Evolutionary conservation across 2,888 invertebrate species (phyloP), one percentile per base, ranked within the genome.

Genomic region (Eremobia ochroleuca): DNA sequence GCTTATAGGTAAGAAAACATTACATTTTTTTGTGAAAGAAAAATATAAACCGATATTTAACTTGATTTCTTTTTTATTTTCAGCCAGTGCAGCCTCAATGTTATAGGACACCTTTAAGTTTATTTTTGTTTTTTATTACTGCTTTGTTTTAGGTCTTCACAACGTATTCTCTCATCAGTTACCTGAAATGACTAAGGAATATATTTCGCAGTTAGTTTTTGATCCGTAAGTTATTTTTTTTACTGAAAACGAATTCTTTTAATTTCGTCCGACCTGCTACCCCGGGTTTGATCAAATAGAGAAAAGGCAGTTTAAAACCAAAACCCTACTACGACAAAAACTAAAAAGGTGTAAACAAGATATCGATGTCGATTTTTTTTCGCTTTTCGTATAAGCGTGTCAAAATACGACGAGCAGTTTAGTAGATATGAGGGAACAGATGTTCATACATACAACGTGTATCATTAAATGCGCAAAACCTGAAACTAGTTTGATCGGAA

Each of bases 161-260:
- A 99, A 99, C 93, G 99, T 99, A 0, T 99, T 99, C 94, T 98
- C 99, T 0, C 98, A 99, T 91, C 99, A 99, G 92, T 95, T 99
- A 79, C 99, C 99, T 0, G 98, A 99, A 92, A 99, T 99, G 99
- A 99, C 99, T 0, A 98, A 99, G 86, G 99, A 99, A 94, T 99
- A 99, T 93, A 99, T 99, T 88, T 99, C 99, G 0, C 98, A 99
- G 88, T 96, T 99, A 69, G 98, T 99, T 1, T 99, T 99, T 94
- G 99, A 99, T 94, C 98, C 98, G 98, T 98, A 94, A 97, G 98
- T 97, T 43, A 4, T 40, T 46, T 64, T 80, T 46, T 37, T 55
- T 43, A 15, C 61, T 46, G 21, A 25, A 15, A 6, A 62, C 18
- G 28, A 21, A n/a, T 11, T 8, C 2, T 28, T 59, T 18, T 59